phyloP scores from a whole-genome alignment of 2,113 vertebrate genomes.

The Pristiophorus japonicus region DNA sequence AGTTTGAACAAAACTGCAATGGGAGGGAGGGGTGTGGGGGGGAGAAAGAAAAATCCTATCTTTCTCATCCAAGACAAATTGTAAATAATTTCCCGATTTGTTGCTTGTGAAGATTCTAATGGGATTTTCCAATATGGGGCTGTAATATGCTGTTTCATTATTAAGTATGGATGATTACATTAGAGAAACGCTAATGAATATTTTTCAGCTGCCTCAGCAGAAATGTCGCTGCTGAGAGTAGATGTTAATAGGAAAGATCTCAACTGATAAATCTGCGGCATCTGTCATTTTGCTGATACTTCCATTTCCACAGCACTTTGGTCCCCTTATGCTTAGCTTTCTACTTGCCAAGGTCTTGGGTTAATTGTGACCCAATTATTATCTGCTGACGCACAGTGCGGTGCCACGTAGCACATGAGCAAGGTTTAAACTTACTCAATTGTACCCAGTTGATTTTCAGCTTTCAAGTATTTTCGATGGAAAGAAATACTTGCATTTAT shows the following conservation, averaged over 20 bases:
- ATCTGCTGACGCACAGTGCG: background rate
- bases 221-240: background rate
- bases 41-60: background rate
- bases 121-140: background rate
- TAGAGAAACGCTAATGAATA: background rate
- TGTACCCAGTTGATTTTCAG: background rate
- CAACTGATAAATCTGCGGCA: conserved; percentile 1
- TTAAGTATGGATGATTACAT: background rate
- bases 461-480: background rate
- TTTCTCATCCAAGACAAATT: background rate
- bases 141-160: background rate
- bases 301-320: background rate
- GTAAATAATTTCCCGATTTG: background rate
- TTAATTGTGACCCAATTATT: background rate
- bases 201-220: background rate
- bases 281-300: background rate
- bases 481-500: background rate
- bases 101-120: background rate
- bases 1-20: background rate
- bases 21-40: background rate
- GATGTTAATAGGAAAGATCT: background rate
- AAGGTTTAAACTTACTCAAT: background rate
- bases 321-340: background rate
- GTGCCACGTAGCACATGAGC: background rate
- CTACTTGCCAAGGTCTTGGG: background rate